Evolutionary conservation across 2,888 invertebrate species (phyloP).

Genomic region (Spialia ferax): DNA sequence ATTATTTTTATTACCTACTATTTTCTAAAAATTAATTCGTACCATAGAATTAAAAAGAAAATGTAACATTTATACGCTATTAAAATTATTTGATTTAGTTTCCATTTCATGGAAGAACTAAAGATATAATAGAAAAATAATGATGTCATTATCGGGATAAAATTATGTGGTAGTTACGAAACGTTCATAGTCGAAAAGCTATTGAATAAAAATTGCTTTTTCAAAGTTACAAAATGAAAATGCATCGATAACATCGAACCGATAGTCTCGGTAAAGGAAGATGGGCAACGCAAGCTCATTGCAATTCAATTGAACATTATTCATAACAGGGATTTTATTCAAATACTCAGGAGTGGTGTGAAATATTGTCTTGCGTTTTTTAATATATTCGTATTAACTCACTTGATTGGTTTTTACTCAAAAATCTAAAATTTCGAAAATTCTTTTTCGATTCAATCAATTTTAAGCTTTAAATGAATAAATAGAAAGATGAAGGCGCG

Average conservation of each 20-base stretch:
- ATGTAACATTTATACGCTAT: too few species aligned
- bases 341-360: background rate
- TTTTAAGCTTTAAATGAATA: slow-evolving; percentile 4
- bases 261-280: slow-evolving; percentile 22
- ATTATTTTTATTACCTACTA: too few species aligned
- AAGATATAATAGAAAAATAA: background rate
- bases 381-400: too few species aligned
- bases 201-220: slow-evolving; percentile 16
- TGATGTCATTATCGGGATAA: background rate
- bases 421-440: too few species aligned
- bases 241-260: slow-evolving; percentile 2
- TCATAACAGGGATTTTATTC: slow-evolving; percentile 11
- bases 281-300: slow-evolving; percentile 31
- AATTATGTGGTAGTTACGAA: background rate
- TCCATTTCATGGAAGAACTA: too few species aligned
- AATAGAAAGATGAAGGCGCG: background rate
- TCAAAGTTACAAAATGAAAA: slow-evolving; percentile 19
- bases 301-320: slow-evolving; percentile 34
- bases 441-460: too few species aligned
- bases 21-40: too few species aligned
- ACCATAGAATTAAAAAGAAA: too few species aligned
- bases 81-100: too few species aligned
- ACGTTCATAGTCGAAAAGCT: background rate
- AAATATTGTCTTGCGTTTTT: too few species aligned
- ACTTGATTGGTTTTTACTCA: background rate